Evolutionary conservation across 2,888 invertebrate genomes (phyloP).

Genomic region (Meandrusa payeni): DNA sequence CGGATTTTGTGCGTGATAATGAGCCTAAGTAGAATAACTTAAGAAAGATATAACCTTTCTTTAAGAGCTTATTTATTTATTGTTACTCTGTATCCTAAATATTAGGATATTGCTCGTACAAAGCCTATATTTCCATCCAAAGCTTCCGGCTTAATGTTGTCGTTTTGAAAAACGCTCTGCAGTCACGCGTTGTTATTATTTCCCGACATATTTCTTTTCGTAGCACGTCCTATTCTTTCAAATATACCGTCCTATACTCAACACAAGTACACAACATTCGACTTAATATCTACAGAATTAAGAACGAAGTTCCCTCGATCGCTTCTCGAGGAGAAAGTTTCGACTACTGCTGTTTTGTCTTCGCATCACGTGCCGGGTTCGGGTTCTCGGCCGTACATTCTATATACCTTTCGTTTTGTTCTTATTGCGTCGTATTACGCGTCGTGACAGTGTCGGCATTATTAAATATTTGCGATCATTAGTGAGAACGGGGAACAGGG

Average conservation of each 20-base stretch:
- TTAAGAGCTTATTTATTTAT: no score
- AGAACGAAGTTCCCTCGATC: slow-evolving; percentile 38
- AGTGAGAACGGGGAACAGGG: slow-evolving; percentile 32
- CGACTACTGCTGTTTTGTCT: slow-evolving; percentile 54
- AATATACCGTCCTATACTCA: slow-evolving; percentile 40
- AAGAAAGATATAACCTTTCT: no score
- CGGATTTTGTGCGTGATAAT: no score
- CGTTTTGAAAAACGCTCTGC: slow-evolving; percentile 12
- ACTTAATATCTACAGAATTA: slow-evolving; percentile 34
- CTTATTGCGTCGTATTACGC: slow-evolving; percentile 64
- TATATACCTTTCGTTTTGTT: slow-evolving; percentile 61
- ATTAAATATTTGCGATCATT: slow-evolving; percentile 54
- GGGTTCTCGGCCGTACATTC: slow-evolving; percentile 55
- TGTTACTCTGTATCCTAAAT: neutral
- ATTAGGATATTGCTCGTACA: neutral
- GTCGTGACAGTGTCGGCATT: slow-evolving; percentile 46
- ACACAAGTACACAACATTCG: slow-evolving; percentile 19
- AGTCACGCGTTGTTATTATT: slow-evolving; percentile 39
- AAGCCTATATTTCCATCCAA: slow-evolving; percentile 10
- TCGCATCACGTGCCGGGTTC: slow-evolving; percentile 64
- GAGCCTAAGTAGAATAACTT: no score
- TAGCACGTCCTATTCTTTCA: slow-evolving; percentile 59
- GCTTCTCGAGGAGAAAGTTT: slow-evolving; percentile 32
- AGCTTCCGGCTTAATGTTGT: slow-evolving; percentile 17
- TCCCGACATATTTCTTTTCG: slow-evolving; percentile 47